Evolutionary conservation across 2,113 vertebrate genomes (phyloP).

Genomic region (Trogon surrucura): DNA sequence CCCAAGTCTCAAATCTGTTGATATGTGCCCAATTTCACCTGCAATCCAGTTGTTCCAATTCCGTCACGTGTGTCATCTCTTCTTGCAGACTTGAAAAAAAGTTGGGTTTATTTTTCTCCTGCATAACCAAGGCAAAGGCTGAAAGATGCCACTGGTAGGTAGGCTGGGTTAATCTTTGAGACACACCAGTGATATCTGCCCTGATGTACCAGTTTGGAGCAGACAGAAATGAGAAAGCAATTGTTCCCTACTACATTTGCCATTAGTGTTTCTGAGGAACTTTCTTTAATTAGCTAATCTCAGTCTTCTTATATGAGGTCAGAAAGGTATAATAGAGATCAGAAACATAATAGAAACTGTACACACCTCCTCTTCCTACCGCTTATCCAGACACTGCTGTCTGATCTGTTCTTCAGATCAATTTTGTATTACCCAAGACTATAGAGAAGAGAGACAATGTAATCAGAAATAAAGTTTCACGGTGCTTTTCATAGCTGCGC

Average conservation of each 20-base stretch:
- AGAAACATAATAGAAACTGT: neutral
- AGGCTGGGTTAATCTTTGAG: neutral
- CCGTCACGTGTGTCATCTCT: neutral
- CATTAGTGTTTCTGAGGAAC: constrained; percentile 2
- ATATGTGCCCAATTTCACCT: neutral
- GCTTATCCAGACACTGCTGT: constrained; percentile 16
- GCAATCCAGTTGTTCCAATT: constrained; percentile 36
- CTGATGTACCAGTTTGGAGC: neutral
- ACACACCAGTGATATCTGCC: neutral
- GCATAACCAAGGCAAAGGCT: neutral
- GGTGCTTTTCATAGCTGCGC: constrained; percentile 51
- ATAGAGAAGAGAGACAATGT: constrained; percentile 24
- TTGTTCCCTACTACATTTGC: neutral
- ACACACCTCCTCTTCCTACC: neutral
- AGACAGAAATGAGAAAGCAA: neutral
- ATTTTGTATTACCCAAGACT: constrained; percentile 49
- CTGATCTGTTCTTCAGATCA: constrained; percentile 59
- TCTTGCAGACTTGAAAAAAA: neutral
- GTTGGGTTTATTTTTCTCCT: constrained; percentile 9
- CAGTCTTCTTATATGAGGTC: neutral
- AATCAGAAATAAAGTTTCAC: constrained; percentile 53
- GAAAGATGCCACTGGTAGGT: neutral
- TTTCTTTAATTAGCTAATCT: constrained; percentile 16
- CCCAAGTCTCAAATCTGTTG: neutral
- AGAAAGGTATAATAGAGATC: neutral